These are phyloP conservation scores for Melolontha melolontha DNA, from an alignment of 2,888 invertebrate species.

Conservation along the genomic window DNA sequence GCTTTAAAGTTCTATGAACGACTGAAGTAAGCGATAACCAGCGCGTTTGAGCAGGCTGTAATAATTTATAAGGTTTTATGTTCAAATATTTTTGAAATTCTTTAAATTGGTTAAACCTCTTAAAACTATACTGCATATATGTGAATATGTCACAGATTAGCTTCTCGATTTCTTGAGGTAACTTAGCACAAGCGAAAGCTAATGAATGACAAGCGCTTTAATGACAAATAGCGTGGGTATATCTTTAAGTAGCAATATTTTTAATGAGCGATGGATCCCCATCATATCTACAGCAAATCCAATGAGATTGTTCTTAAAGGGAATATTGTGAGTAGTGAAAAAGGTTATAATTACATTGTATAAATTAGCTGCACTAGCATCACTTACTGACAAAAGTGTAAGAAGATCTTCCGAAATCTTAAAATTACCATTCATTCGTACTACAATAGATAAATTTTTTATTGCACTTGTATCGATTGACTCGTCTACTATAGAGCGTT, in stretches of 20 bases:
- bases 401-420: too few relatives aligned
- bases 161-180: too few relatives aligned
- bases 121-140: slow-evolving; percentile 55
- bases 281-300: slow-evolving; percentile 61
- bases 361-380: slow-evolving; percentile 47
- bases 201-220: slow-evolving; percentile 60
- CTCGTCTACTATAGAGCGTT: too few relatives aligned
- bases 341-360: slow-evolving; percentile 47
- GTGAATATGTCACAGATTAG: too few relatives aligned
- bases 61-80: too few relatives aligned
- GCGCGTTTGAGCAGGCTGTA: slow-evolving; percentile 46
- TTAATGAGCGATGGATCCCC: slow-evolving; percentile 54
- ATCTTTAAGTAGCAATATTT: slow-evolving; percentile 53
- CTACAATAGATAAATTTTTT: too few relatives aligned
- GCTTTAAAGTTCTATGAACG: slow-evolving; percentile 48
- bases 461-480: too few relatives aligned
- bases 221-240: slow-evolving; percentile 56
- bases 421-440: too few relatives aligned
- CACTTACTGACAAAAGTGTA: slow-evolving; percentile 48
- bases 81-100: too few relatives aligned
- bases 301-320: slow-evolving; percentile 55
- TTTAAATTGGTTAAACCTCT: slow-evolving; percentile 47
- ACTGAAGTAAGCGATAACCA: slow-evolving; percentile 50
- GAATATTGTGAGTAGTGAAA: slow-evolving; percentile 50
- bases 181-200: slow-evolving; percentile 41